Base-by-base conservation (phyloP, 2,797 vertebrate genomes). In the Enteromius afrohamiltoni region DNA sequence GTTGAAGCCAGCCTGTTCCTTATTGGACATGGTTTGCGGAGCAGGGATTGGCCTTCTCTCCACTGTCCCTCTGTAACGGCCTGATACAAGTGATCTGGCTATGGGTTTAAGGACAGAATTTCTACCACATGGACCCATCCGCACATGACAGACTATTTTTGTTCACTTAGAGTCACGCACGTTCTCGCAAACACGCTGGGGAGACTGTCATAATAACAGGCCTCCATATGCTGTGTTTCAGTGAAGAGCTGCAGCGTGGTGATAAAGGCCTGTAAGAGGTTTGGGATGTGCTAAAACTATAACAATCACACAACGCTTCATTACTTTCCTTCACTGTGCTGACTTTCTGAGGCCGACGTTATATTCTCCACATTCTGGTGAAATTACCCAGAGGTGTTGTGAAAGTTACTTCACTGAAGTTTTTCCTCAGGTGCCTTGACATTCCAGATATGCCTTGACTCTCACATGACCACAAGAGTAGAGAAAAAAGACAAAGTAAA, bases 401-500 rank as follows among this genome's bases (percentile, higher is more conserved):
- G 14, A 84, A 81, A 86, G 64, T 82, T 79, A 23, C 58, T 85
- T 83, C 23, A 9, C 14, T 26, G 19, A 85, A 83, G 62, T 80
- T 85, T 82, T 73, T 55, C 37, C 14, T 75, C 60, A 21, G 40
- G 71, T 62, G 83, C 85, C 26, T 68, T 40, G 86, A 40, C 83
- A 60, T 85, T 79, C 86, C 29, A 86, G 85, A 89, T 77, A 71
- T 74, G 82, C 34, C 68, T 82, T 74, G 88, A 86, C 84, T 86
- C 86, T 85, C 86, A 74, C 73, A 53, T 85, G 88, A 90, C 26
- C 19, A 34, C 10, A 16, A 71, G 62, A 71, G 23, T 26, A 31
- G 31, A 31, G 31, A 16, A 67, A 62, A 71, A 29, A 49, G 8
- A 16, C 31, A 10, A 88, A 83, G 77, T 82, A 87, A 87, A 91